Evolutionary conservation across 2,113 vertebrate species (phyloP).

Genomic region (Catharus minimus): DNA sequence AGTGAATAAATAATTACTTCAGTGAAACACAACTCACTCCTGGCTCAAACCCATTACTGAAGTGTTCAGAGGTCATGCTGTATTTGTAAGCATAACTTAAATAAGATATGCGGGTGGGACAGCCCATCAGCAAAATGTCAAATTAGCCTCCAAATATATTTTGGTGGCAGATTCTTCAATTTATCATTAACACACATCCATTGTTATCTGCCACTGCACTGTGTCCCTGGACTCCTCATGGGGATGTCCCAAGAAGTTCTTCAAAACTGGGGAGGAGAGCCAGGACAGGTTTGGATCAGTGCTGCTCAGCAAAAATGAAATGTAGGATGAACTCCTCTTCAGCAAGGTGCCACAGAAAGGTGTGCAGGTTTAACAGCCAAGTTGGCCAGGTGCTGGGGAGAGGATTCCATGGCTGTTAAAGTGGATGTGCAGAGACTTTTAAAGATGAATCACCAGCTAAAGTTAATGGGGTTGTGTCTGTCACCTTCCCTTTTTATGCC

Average conservation of each 20-base stretch:
- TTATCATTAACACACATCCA: neutral
- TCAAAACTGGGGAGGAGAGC: neutral
- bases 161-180: neutral
- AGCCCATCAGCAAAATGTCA: neutral
- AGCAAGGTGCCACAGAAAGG: neutral
- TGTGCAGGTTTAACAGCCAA: neutral
- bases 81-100: conserved; percentile 31
- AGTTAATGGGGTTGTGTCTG: neutral
- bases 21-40: conserved; percentile 32
- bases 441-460: neutral
- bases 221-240: rapidly evolving
- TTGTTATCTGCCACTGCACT: neutral
- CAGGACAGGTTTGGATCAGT: neutral
- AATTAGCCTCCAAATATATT: neutral
- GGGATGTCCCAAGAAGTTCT: neutral
- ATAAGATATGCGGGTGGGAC: neutral
- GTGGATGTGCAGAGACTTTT: neutral
- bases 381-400: neutral
- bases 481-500: neutral
- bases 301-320: neutral
- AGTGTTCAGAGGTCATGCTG: neutral
- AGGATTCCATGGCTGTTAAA: neutral
- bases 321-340: neutral
- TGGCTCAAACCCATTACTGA: conserved; percentile 37
- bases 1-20: conserved; percentile 64